These are phyloP conservation scores for Stenolophus ochropezus DNA, from an alignment of 2,888 invertebrate genomes.

Conservation along the genomic window DNA sequence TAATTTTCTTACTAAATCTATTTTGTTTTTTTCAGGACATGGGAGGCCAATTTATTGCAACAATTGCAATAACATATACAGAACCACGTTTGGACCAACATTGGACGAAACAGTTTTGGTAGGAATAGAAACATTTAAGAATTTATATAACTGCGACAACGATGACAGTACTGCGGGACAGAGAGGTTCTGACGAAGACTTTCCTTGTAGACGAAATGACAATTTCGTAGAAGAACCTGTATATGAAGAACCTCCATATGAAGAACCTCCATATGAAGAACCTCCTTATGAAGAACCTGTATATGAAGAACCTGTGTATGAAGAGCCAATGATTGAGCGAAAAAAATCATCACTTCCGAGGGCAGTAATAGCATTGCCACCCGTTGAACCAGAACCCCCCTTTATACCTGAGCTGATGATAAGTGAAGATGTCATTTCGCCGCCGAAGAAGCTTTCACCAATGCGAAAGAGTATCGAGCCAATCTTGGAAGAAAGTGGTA, in stretches of 20 bases:
- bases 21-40: background rate
- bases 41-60: background rate
- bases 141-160: background rate
- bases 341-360: too few relatives aligned
- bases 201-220: background rate
- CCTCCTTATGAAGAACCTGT: background rate
- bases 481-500: too few relatives aligned
- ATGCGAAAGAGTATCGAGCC: too few relatives aligned
- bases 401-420: too few relatives aligned
- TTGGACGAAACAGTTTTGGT: slow-evolving; percentile 69
- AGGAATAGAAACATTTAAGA: slow-evolving; percentile 66
- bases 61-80: slow-evolving; percentile 54
- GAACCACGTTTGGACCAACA: slow-evolving; percentile 67
- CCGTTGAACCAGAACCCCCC: too few relatives aligned
- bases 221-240: background rate
- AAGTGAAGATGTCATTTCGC: too few relatives aligned
- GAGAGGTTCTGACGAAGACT: background rate
- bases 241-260: background rate
- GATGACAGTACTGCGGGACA: background rate
- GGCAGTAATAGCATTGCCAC: too few relatives aligned
- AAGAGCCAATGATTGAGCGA: too few relatives aligned
- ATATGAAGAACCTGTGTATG: background rate
- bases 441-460: too few relatives aligned
- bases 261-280: background rate
- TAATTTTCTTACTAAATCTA: background rate